Percentiles rank a stretch among this genome's conserved stretches.
These are phyloP conservation scores for Microctonus brassicae DNA, from an alignment of 2,888 invertebrate genomes.

Conservation along the genomic window DNA sequence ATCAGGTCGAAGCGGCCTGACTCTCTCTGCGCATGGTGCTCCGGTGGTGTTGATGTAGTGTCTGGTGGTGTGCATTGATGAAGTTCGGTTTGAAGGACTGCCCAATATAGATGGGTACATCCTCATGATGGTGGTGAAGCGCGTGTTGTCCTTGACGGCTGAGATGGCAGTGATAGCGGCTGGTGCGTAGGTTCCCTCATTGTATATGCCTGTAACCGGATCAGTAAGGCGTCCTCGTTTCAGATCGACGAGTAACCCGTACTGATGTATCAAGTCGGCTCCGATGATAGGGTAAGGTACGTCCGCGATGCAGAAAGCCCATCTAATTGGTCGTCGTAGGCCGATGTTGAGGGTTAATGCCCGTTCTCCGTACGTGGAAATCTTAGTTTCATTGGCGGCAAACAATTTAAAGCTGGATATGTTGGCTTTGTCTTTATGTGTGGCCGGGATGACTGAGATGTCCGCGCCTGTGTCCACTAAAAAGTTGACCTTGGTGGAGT, in stretches of 20 bases:
- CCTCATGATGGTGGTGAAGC: no score
- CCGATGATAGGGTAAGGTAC: constrained; percentile 59
- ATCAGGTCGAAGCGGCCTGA: constrained; percentile 56
- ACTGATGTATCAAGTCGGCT: constrained; percentile 57
- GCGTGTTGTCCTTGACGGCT: no score
- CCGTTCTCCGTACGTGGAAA: constrained; percentile 55
- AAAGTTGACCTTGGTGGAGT: constrained; percentile 30
- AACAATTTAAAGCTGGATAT: no score
- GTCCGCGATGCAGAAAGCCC: constrained; percentile 59
- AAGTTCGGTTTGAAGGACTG: no score
- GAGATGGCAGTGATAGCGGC: no score
- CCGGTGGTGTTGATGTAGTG: constrained; percentile 36
- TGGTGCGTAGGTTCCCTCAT: no score
- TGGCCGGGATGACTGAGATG: constrained; percentile 42
- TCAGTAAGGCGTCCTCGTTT: constrained; percentile 48
- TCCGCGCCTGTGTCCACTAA: constrained; percentile 48
- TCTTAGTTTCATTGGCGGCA: constrained; percentile 57
- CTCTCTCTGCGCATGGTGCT: constrained; percentile 52
- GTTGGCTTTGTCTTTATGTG: no score
- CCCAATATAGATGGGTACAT: no score
- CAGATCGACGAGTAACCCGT: constrained; percentile 56
- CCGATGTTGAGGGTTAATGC: constrained; percentile 51
- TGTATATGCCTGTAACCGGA: constrained; percentile 13
- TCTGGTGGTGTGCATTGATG: no score
- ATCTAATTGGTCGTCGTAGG: constrained; percentile 52